Base-by-base conservation (phyloP, 2,797 vertebrate species). In the Phyllotis vaccarum region DNA sequence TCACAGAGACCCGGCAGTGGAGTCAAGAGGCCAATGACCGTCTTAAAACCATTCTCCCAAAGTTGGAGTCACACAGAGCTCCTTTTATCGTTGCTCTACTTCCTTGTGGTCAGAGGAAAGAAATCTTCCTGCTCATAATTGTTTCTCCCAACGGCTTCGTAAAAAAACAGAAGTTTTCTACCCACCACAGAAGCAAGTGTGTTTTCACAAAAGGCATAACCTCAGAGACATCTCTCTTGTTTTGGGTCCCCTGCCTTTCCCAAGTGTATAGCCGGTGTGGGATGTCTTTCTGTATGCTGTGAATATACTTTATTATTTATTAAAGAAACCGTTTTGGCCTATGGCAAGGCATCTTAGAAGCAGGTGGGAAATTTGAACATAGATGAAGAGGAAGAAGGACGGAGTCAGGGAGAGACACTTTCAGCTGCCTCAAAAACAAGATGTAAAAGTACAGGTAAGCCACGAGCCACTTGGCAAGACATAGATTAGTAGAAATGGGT, bases 21-120 rank as follows among this genome's bases (percentile, higher is more conserved):
- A 17, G 4, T 27, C 22, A 24, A n/a, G 5, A 80, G 9, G 37
- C 56, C 29, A 4, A 43, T 79, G 31, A 86, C 64, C 43, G 49
- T 76, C 52, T 46, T 54, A 87, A 92, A 81, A 37, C 34, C 56
- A 40, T 58, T 52, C 29, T 62, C 3, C 37, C 29, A 75, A 34
- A 89, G 22, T n/a, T 13, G 0, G 34, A 7, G 8, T 27, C 46
- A 37, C 0, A 0, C 27, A 54, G 31, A 70, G 2, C 2, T 43
- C 16, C 64, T 72, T 34, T 76, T 70, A 70, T 72, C 3, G 24
- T 6, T 29, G 13, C 21, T 58, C 9, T 78, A 7, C 31, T 89
- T 85, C 66, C n/a, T 79, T 8, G 0, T 89, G 31, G 37, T 90
- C 56, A 85, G 78, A 83, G 49, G 68, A 93, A 89, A 91, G 60